Conservation (phyloP, 1,140 invertebrate species). For the Bilobella aurantiaca region DNA sequence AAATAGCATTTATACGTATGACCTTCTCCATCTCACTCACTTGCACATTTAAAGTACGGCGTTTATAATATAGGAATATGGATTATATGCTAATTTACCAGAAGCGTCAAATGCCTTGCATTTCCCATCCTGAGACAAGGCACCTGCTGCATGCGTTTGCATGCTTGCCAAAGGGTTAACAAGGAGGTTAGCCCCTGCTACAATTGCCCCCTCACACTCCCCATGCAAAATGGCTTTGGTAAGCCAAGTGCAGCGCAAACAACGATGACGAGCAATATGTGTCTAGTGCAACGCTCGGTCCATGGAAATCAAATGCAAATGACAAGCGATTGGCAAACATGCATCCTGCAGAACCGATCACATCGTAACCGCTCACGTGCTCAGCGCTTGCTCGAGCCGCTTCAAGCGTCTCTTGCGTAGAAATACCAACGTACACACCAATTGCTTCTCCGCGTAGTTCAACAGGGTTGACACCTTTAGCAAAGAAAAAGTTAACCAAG, state of each 20-base stretch:
- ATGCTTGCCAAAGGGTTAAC: conserved; percentile 78
- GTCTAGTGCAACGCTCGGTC: conserved; percentile 85
- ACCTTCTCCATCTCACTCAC: no score
- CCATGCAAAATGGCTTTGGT: conserved; percentile 64
- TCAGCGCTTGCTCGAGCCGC: conserved; percentile 64
- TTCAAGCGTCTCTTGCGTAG: conserved; percentile 73
- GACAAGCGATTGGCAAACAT: conserved; percentile 96
- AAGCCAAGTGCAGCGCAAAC: conserved; percentile 80
- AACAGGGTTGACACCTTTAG: conserved; percentile 60
- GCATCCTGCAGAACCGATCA: conserved; percentile 79
- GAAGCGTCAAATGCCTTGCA: conserved; percentile 88
- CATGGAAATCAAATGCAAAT: conserved; percentile 83
- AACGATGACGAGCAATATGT: conserved; percentile 91
- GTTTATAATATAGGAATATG: no score
- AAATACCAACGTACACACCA: conserved; percentile 69
- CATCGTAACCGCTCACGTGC: conserved; percentile 74
- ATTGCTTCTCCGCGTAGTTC: conserved; percentile 70
- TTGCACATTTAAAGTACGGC: no score
- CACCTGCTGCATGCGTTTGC: conserved; percentile 80
- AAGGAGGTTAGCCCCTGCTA: conserved; percentile 69
- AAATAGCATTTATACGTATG: no score
- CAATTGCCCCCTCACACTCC: conserved; percentile 82
- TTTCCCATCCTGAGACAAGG: conserved; percentile 76
- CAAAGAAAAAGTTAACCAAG: neutral
- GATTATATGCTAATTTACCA: no score